Percentiles rank a stretch among this genome's conserved stretches.
Evolutionary conservation across 2,888 invertebrate species (phyloP).

Genomic region (Sepiola atlantica): DNA sequence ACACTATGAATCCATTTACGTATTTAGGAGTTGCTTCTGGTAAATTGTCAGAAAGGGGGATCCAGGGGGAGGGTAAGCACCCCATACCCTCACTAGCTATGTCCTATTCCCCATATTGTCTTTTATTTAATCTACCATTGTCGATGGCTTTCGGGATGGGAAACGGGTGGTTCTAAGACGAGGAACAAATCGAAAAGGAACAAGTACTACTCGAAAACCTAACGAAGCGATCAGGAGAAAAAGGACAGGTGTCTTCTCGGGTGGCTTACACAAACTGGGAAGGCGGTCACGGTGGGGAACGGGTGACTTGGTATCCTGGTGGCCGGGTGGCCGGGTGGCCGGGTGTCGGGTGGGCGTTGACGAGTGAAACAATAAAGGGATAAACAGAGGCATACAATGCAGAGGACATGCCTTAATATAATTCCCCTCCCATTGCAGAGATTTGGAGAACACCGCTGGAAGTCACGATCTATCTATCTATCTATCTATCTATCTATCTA

Average conservation of each 20-base stretch:
- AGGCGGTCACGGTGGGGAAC: not conserved
- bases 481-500: too few relatives aligned
- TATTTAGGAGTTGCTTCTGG: too few relatives aligned
- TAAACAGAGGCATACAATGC: not conserved
- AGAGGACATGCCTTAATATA: not conserved
- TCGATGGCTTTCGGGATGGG: too few relatives aligned
- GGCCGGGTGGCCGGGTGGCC: not conserved
- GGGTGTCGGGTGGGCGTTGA: not conserved
- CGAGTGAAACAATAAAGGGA: not conserved
- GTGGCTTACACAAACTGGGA: not conserved
- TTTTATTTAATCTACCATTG: too few relatives aligned
- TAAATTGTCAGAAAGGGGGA: too few relatives aligned
- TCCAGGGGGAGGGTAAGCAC: too few relatives aligned
- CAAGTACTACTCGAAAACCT: not conserved
- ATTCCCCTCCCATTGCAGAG: not conserved
- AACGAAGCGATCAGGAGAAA: not conserved
- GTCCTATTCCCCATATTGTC: too few relatives aligned
- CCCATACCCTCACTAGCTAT: too few relatives aligned
- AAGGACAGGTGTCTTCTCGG: constrained; percentile 18
- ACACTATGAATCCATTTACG: too few relatives aligned
- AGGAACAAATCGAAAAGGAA: too few relatives aligned
- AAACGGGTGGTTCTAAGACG: too few relatives aligned
- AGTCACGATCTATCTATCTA: not conserved
- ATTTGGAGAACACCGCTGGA: not conserved
- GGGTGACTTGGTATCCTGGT: not conserved